Evolutionary conservation across 2,888 invertebrate species (phyloP).

Genomic region (Parnassius apollo): DNA sequence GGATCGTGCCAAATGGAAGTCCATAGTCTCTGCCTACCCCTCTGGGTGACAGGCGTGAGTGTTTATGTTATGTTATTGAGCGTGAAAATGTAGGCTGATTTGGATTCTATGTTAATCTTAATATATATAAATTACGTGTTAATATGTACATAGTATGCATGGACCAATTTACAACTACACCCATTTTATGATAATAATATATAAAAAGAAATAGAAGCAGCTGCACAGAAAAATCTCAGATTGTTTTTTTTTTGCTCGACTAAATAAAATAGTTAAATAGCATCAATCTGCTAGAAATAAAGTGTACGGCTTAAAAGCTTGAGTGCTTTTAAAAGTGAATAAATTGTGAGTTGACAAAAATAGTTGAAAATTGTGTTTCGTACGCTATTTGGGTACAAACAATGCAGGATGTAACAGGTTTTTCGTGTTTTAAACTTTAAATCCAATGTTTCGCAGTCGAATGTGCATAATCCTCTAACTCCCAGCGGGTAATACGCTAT

Average conservation of each 20-base stretch:
- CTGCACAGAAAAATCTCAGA: conserved; percentile 12
- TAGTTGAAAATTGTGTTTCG: conserved; percentile 54
- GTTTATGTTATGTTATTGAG: no score
- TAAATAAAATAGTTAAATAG: conserved; percentile 34
- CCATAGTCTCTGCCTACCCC: no score
- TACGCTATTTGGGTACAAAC: conserved; percentile 58
- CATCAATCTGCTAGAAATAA: conserved; percentile 24
- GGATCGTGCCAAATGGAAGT: no score
- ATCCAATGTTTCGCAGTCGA: conserved; percentile 55
- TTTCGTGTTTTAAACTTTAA: conserved; percentile 66
- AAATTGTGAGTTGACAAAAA: conserved; percentile 60
- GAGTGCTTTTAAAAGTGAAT: conserved; percentile 65
- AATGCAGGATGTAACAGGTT: conserved; percentile 67
- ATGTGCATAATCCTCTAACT: conserved; percentile 37
- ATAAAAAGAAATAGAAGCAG: conserved; percentile 5
- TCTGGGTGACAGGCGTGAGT: no score
- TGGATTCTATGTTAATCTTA: no score
- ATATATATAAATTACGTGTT: no score
- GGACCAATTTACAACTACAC: no score
- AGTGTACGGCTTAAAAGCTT: conserved; percentile 45
- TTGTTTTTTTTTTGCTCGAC: conserved; percentile 30
- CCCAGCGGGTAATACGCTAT: conserved; percentile 31
- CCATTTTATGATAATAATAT: no score
- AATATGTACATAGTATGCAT: no score
- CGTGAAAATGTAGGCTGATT: no score